These are phyloP conservation scores for Tachina grossa DNA, from an alignment of 2,888 invertebrate species.

Conservation along the genomic window DNA sequence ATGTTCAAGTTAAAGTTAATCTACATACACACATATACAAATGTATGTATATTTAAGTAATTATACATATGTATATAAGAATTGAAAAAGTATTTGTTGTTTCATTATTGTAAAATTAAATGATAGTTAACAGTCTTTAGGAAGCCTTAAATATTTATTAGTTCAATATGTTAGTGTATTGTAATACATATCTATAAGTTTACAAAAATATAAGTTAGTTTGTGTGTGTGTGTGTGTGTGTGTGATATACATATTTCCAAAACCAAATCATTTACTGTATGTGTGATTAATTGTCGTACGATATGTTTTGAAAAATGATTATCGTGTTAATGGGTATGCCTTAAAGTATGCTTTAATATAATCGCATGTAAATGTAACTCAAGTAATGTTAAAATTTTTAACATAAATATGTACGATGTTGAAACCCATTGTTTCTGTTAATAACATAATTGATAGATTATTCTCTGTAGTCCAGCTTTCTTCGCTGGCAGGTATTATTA, in stretches of 20 bases:
- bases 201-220: constrained; percentile 24
- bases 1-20: constrained; percentile 14
- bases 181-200: neutral
- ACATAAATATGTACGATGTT: neutral
- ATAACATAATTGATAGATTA: constrained; percentile 3
- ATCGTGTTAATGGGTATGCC: constrained; percentile 32
- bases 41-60: too few relatives aligned
- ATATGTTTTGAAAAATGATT: constrained; percentile 56
- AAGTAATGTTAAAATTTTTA: neutral
- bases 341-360: constrained; percentile 52
- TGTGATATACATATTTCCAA: neutral
- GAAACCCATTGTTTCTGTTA: constrained; percentile 39
- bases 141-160: constrained; percentile 64
- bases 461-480: too few relatives aligned
- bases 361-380: neutral
- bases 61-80: neutral
- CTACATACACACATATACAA: neutral
- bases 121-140: constrained; percentile 71
- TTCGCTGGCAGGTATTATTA: neutral
- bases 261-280: neutral
- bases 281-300: constrained; percentile 3
- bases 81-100: constrained; percentile 26
- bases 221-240: neutral
- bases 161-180: constrained; percentile 10
- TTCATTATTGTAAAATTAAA: constrained; percentile 51